Evolutionary conservation across 2,888 invertebrate species (phyloP).

Genomic region (Teinopalpus imperialis): DNA sequence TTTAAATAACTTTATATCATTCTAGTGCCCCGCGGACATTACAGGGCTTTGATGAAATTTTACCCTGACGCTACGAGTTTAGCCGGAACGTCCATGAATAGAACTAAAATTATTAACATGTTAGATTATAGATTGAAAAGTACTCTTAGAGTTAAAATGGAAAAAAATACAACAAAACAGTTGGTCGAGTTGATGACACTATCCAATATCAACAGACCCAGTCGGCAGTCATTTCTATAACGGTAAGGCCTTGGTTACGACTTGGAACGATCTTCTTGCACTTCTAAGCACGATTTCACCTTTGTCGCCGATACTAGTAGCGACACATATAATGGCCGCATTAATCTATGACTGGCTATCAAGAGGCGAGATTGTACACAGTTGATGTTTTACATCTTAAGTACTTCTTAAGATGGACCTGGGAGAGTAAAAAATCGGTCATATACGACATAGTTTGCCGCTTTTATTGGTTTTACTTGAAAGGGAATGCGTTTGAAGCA

Average conservation of each 20-base stretch:
- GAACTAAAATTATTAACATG: no score
- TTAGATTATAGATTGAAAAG: no score
- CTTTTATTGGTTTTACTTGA: conserved; percentile 1
- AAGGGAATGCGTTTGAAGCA: conserved; percentile 7
- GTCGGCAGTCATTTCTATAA: conserved; percentile 12
- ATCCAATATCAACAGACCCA: conserved; percentile 3
- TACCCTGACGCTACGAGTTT: no score
- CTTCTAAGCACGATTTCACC: conserved; percentile 50
- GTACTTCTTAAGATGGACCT: conserved; percentile 13
- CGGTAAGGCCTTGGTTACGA: conserved; percentile 12
- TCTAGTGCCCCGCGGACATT: no score
- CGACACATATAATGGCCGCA: conserved; percentile 43
- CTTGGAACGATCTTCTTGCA: conserved; percentile 37
- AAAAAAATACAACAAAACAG: neutral
- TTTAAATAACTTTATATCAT: no score
- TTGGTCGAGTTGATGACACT: neutral
- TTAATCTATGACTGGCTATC: conserved; percentile 48
- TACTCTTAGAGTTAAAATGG: no score
- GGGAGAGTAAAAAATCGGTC: conserved; percentile 3
- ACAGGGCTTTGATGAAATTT: no score
- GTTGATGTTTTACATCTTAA: conserved; percentile 36
- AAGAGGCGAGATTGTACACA: conserved; percentile 39
- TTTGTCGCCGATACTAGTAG: conserved; percentile 45
- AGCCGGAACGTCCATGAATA: no score
- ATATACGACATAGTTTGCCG: conserved; percentile 3